phyloP scores from a whole-genome alignment of 2,113 vertebrate genomes.

The Micromys minutus region DNA sequence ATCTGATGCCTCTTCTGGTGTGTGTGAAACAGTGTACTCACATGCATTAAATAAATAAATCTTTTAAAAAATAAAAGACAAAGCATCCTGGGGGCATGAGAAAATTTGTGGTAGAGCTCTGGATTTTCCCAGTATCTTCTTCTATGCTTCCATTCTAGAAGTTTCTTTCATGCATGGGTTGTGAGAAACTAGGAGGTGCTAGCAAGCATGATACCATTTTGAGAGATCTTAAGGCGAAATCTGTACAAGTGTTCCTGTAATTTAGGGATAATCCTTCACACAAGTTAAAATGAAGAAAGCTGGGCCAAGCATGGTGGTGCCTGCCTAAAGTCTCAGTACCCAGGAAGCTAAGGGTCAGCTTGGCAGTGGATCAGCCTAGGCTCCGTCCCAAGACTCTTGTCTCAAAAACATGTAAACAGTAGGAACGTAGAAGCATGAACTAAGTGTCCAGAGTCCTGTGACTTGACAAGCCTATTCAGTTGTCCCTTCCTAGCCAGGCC shows the following conservation, averaged over 20 bases:
- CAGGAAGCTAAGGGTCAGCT: not conserved
- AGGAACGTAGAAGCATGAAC: not conserved
- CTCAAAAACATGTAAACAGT: not conserved
- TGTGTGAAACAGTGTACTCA: too few species aligned
- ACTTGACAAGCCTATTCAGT: not conserved
- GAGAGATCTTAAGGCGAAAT: not conserved
- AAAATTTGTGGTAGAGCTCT: not conserved
- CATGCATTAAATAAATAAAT: too few species aligned
- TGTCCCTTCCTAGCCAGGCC: not conserved
- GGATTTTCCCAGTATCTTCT: not conserved
- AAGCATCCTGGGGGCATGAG: not conserved
- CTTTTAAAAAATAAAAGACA: not conserved
- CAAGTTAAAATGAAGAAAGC: conserved; percentile 22
- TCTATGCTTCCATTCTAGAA: not conserved
- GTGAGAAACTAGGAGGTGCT: not conserved
- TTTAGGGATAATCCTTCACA: not conserved
- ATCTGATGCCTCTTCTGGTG: too few species aligned
- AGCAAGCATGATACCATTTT: not conserved
- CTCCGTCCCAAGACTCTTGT: not conserved
- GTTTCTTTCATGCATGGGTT: not conserved
- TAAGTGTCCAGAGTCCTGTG: not conserved
- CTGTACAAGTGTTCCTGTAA: not conserved
- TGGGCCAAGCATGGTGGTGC: not conserved
- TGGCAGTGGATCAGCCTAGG: not conserved
- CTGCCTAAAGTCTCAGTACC: not conserved